Evolutionary conservation across 1,140 invertebrate genomes (phyloP).

Genomic region (Eueides isabella): DNA sequence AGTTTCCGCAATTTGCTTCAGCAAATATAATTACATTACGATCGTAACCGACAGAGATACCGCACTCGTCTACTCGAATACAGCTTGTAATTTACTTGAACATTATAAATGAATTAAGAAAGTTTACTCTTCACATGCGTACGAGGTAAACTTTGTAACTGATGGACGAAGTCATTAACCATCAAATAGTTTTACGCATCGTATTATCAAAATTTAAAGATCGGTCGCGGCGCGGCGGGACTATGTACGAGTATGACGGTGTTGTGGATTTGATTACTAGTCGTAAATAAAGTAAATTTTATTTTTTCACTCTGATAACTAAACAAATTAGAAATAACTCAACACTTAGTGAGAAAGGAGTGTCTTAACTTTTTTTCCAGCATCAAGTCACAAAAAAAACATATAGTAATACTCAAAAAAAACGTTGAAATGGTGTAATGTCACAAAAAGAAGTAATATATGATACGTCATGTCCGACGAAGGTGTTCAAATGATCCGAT

Average conservation of each 20-base stretch:
- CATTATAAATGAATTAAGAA: slow-evolving; percentile 14
- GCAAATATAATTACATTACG: slow-evolving; percentile 7
- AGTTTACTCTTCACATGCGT: neutral
- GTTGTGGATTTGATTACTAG: no score
- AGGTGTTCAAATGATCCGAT: neutral
- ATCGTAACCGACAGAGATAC: slow-evolving; percentile 1
- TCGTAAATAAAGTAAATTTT: no score
- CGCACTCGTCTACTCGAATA: neutral
- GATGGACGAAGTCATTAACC: slow-evolving; percentile 1
- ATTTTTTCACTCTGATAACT: no score
- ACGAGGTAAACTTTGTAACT: neutral
- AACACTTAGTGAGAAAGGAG: no score
- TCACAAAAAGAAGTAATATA: neutral
- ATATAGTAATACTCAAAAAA: no score
- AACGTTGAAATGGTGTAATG: no score
- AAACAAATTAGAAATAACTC: no score
- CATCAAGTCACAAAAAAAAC: no score
- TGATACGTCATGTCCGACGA: neutral
- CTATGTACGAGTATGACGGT: no score
- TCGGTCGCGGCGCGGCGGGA: no score
- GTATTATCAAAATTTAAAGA: neutral
- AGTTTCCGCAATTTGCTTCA: slow-evolving; percentile 6
- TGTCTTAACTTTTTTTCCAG: no score
- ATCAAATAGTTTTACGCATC: neutral
- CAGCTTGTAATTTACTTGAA: neutral